Evolutionary conservation across 1,140 invertebrate genomes (phyloP).

Genomic region (Sitobion miscanthi): DNA sequence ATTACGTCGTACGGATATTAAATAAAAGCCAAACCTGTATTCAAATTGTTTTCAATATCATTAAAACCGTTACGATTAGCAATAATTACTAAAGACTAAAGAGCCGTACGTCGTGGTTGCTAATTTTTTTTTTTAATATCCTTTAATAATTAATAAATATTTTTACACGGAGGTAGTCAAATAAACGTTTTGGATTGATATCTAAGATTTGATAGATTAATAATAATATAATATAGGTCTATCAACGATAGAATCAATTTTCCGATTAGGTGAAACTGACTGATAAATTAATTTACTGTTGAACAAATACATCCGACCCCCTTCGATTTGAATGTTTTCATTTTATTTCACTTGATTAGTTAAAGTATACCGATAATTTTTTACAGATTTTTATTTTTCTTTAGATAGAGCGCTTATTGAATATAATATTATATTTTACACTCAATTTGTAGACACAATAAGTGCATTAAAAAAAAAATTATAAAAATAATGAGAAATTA

Average conservation of each 20-base stretch:
- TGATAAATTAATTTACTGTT: no score
- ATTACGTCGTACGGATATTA: neutral
- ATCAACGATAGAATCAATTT: neutral
- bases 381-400: neutral
- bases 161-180: neutral
- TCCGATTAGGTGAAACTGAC: neutral
- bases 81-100: neutral
- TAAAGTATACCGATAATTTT: no score
- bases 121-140: neutral
- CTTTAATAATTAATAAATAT: neutral
- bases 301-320: no score
- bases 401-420: neutral
- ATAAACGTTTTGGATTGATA: neutral
- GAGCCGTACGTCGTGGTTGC: neutral
- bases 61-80: neutral
- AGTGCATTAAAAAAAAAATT: neutral
- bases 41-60: neutral
- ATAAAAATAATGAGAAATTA: neutral
- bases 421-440: neutral
- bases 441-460: neutral
- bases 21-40: slow-evolving; percentile 12
- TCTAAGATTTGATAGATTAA: neutral
- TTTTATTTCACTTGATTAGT: no score
- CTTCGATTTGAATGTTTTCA: no score
- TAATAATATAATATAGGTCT: no score